A percentile compares a stretch with the other conserved stretches of the same genome.
These are phyloP conservation scores for Vulpes vulpes DNA, from an alignment of 2,113 vertebrate genomes.

Conservation along the genomic window DNA sequence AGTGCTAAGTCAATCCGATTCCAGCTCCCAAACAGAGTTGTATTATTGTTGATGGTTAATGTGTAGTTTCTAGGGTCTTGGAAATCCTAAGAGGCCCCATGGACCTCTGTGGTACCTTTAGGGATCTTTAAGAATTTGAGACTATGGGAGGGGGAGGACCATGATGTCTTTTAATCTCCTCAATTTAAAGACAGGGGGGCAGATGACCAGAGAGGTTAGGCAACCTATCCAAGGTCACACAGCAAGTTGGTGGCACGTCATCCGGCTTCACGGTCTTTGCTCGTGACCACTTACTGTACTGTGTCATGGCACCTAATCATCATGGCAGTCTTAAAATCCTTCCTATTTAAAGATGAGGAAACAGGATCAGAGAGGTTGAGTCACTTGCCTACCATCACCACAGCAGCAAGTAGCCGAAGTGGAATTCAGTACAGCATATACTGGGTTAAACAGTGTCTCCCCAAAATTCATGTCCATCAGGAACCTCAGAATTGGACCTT, in stretches of 20 bases:
- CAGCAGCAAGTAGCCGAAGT: neutral
- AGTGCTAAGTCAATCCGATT: neutral
- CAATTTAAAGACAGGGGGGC: neutral
- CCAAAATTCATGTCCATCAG: neutral
- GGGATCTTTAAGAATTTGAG: neutral
- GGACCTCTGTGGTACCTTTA: neutral
- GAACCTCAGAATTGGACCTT: neutral
- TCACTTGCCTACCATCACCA: neutral
- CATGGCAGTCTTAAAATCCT: neutral
- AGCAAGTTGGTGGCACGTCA: neutral
- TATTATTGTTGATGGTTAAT: neutral
- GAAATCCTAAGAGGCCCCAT: neutral
- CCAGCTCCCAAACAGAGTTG: neutral
- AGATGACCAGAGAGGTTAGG: neutral
- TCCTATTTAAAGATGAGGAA: neutral
- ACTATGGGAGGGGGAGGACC: neutral
- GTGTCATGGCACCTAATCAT: neutral
- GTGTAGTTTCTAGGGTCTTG: neutral
- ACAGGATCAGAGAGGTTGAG: neutral
- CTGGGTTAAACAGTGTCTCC: neutral
- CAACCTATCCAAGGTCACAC: neutral
- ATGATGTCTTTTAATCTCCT: neutral
- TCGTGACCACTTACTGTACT: neutral
- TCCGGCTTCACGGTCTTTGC: neutral
- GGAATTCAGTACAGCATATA: neutral